Evolutionary conservation across 2,113 vertebrate genomes (phyloP).

Genomic region (Damaliscus lunatus): DNA sequence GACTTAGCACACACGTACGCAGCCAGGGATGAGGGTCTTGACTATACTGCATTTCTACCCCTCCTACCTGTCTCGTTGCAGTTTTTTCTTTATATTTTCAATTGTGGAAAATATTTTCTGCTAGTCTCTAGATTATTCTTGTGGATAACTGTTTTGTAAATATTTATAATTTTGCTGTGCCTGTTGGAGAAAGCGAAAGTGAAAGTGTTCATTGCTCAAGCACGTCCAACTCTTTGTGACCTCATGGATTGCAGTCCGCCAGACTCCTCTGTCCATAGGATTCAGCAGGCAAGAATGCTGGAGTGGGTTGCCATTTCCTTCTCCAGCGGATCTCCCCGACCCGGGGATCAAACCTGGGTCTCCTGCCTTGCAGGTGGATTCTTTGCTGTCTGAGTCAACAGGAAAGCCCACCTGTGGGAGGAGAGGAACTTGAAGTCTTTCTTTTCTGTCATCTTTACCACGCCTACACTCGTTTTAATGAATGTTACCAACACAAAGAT

Average conservation of each 20-base stretch:
- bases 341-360: neutral
- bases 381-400: neutral
- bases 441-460: neutral
- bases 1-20: accelerated
- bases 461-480: neutral
- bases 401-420: neutral
- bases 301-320: neutral
- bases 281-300: neutral
- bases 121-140: neutral
- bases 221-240: neutral
- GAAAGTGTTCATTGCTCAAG: neutral
- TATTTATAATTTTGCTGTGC: neutral
- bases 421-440: neutral
- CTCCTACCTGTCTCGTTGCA: neutral
- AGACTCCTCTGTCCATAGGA: neutral
- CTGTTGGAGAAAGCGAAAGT: neutral
- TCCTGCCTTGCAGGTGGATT: neutral
- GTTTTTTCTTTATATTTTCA: neutral
- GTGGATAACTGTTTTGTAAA: neutral
- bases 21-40: neutral
- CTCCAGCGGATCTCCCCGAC: neutral
- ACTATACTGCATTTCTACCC: neutral
- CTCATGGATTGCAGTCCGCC: neutral
- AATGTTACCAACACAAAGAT: neutral
- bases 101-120: neutral